Evolutionary conservation across 2,113 vertebrate species (phyloP).

Genomic region (Phaethornis superciliosus): DNA sequence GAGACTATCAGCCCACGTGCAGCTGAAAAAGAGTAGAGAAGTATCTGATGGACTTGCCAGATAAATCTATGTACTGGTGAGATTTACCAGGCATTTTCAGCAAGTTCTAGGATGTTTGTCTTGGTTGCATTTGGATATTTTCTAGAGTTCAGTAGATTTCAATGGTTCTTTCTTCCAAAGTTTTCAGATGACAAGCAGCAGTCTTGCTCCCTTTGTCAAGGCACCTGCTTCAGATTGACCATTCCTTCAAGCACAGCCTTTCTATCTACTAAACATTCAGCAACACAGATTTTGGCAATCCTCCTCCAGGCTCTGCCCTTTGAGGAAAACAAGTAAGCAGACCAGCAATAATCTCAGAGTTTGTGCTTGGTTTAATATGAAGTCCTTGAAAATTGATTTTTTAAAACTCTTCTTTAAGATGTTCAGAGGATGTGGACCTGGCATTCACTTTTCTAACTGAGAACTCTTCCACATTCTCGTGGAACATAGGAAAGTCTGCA

Average conservation of each 20-base stretch:
- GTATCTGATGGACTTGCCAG: background rate
- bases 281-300: background rate
- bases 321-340: background rate
- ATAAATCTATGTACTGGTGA: background rate
- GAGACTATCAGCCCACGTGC: background rate
- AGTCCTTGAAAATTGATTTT: background rate
- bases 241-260: background rate
- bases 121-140: background rate
- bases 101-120: background rate
- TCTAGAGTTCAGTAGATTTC: background rate
- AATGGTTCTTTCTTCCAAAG: background rate
- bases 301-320: background rate
- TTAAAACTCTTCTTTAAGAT: background rate
- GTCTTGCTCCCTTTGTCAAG: background rate
- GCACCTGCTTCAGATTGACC: background rate
- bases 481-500: background rate
- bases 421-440: background rate
- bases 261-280: background rate
- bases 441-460: background rate
- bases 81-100: background rate
- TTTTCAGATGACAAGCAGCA: background rate
- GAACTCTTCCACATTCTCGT: background rate
- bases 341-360: background rate
- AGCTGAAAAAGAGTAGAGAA: background rate
- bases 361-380: background rate